Evolutionary conservation across 1,140 invertebrate genomes (phyloP).

Genomic region (Calephelis nemesis): DNA sequence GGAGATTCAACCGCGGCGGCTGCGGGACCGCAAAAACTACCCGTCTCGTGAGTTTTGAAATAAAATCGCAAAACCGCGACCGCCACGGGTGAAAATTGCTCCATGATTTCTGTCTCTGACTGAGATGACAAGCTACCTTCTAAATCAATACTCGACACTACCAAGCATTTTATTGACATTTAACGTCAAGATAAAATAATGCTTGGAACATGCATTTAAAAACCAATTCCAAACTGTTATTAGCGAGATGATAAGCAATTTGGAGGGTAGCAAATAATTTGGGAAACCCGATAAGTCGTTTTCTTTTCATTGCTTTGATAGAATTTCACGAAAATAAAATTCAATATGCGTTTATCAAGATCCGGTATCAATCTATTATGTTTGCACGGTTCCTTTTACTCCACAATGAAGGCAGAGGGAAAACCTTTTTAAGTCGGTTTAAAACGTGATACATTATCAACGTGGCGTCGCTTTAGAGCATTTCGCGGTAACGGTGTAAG

Average conservation of each 20-base stretch:
- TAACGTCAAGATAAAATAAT: not conserved
- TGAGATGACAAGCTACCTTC: no score
- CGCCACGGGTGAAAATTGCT: no score
- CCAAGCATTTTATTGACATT: not conserved
- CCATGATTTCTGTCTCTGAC: no score
- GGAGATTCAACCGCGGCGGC: no score
- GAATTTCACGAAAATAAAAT: conserved; percentile 53
- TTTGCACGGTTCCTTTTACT: conserved; percentile 58
- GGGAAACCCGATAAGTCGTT: conserved; percentile 35
- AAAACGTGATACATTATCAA: conserved; percentile 75
- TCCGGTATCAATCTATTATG: conserved; percentile 71
- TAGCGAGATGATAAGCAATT: conserved; percentile 23
- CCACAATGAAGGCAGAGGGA: conserved; percentile 55
- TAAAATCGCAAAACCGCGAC: no score
- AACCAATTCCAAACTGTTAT: not conserved
- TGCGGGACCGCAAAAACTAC: no score
- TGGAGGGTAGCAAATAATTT: conserved; percentile 25
- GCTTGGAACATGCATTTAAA: conserved; percentile 22
- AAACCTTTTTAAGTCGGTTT: conserved; percentile 69
- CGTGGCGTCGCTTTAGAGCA: conserved; percentile 70
- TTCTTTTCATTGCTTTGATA: conserved; percentile 38
- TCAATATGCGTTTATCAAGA: conserved; percentile 62
- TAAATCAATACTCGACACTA: no score
- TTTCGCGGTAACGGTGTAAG: conserved; percentile 57
- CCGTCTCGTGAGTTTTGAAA: no score